Evolutionary conservation across 1,140 invertebrate genomes (phyloP).

Genomic region (Marisa cornuarietis): DNA sequence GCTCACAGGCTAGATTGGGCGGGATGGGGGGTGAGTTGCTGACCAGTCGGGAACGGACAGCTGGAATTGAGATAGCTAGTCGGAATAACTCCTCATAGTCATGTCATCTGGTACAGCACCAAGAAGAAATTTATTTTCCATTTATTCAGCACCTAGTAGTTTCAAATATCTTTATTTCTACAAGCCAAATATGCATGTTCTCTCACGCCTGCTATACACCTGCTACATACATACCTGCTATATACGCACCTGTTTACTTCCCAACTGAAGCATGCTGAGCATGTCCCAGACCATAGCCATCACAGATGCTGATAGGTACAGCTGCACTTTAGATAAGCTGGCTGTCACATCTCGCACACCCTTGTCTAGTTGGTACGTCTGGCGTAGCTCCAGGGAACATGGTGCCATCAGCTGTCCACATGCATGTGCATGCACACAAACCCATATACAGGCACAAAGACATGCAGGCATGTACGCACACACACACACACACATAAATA

Average conservation of each 20-base stretch:
- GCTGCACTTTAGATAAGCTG: slow-evolving; percentile 57
- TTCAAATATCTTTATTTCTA: background rate
- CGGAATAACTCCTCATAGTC: too few relatives aligned
- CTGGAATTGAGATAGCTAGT: too few relatives aligned
- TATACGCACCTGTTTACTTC: slow-evolving; percentile 20
- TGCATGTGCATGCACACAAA: background rate
- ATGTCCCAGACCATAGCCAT: slow-evolving; percentile 75
- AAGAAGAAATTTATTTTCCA: too few relatives aligned
- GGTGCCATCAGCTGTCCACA: slow-evolving; percentile 67
- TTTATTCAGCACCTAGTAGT: too few relatives aligned
- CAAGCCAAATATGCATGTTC: background rate
- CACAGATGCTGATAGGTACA: slow-evolving; percentile 79
- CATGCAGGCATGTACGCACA: background rate
- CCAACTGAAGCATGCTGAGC: slow-evolving; percentile 40
- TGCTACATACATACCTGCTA: background rate
- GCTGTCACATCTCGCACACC: slow-evolving; percentile 68
- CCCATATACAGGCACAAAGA: background rate
- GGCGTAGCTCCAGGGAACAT: slow-evolving; percentile 48
- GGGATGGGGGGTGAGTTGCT: too few relatives aligned
- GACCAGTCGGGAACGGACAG: too few relatives aligned
- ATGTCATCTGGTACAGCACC: too few relatives aligned
- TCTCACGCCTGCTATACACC: background rate
- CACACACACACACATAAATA: background rate
- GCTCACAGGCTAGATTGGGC: too few relatives aligned
- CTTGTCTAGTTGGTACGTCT: slow-evolving; percentile 27